Evolutionary conservation across 2,888 invertebrate species (phyloP).

Genomic region (Leptarthrus brevirostris): DNA sequence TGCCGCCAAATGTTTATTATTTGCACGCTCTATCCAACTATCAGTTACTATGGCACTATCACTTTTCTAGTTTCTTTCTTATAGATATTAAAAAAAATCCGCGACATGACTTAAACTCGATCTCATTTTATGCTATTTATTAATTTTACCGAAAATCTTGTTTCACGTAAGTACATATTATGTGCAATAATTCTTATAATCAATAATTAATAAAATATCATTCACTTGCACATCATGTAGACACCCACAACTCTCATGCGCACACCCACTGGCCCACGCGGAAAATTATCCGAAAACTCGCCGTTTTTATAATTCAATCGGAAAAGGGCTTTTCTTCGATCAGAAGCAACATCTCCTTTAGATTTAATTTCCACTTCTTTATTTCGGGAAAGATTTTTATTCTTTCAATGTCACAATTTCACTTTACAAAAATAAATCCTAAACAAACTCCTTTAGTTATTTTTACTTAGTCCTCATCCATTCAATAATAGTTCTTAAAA

Average conservation of each 20-base stretch:
- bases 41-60: too few relatives aligned
- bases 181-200: constrained; percentile 10
- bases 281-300: constrained; percentile 9
- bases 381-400: constrained; percentile 1
- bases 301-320: constrained; percentile 31
- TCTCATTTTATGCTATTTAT: too few relatives aligned
- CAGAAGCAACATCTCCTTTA: neutral
- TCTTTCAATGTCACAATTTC: neutral
- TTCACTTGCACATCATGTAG: constrained; percentile 25
- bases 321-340: constrained; percentile 32
- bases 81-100: too few relatives aligned
- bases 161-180: constrained; percentile 19
- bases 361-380: constrained; percentile 24
- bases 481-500: too few relatives aligned
- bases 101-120: too few relatives aligned
- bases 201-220: constrained; percentile 40
- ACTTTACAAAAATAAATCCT: too few relatives aligned
- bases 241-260: neutral
- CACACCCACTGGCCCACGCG: constrained; percentile 17
- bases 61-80: too few relatives aligned
- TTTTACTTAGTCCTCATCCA: too few relatives aligned
- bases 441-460: too few relatives aligned
- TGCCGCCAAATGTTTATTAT: too few relatives aligned
- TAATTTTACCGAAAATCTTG: too few relatives aligned
- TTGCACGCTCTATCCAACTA: too few relatives aligned